Percentiles rank a stretch among this genome's conserved stretches.
Evolutionary conservation across 2,888 invertebrate genomes (phyloP).

Genomic region (Aphidius colemani): DNA sequence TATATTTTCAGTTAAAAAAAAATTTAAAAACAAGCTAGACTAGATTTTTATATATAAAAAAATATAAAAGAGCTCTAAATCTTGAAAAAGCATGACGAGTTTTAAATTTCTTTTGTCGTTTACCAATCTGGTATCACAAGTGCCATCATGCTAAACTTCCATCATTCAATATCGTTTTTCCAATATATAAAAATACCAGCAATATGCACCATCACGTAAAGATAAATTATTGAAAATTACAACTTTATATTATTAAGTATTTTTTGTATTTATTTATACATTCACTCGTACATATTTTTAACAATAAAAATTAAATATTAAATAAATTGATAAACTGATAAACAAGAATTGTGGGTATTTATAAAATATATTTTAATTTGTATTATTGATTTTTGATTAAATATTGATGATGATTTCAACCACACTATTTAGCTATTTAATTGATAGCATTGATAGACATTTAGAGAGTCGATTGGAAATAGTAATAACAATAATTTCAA

Average conservation of each 20-base stretch:
- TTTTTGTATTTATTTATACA: too few species aligned
- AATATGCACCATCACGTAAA: conserved; percentile 15
- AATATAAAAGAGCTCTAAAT: conserved; percentile 25
- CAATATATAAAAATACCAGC: conserved; percentile 49
- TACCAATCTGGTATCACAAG: conserved; percentile 49
- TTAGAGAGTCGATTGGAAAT: too few species aligned
- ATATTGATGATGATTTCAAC: too few species aligned
- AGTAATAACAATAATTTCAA: too few species aligned
- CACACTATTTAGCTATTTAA: too few species aligned
- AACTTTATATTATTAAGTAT: too few species aligned
- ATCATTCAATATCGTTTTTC: conserved; percentile 57
- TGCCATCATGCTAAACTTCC: conserved; percentile 30
- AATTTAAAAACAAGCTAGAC: conserved; percentile 7
- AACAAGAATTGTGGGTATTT: too few species aligned
- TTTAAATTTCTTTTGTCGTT: conserved; percentile 57
- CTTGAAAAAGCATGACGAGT: conserved; percentile 48
- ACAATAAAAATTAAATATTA: background rate
- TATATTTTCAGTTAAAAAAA: conserved; percentile 10
- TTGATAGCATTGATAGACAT: too few species aligned
- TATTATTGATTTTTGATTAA: too few species aligned
- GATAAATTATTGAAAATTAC: background rate
- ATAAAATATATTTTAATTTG: too few species aligned
- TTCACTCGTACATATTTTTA: too few species aligned
- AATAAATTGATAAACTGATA: background rate
- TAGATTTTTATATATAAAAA: conserved; percentile 18